phyloP scores from a whole-genome alignment of 2,113 vertebrate species.

The Anoura caudifer region DNA sequence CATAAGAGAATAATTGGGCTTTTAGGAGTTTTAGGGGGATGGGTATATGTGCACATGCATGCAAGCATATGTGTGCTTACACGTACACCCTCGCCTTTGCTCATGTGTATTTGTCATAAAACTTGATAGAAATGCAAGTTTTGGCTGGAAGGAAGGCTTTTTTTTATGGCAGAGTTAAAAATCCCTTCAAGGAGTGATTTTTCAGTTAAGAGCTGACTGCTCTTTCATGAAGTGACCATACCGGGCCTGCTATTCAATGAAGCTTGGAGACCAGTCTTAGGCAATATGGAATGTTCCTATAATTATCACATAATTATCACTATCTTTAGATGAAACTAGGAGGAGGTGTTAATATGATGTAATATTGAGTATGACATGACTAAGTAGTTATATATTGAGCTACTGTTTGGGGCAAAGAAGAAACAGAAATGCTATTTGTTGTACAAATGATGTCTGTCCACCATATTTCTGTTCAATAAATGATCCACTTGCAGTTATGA shows the following conservation, averaged over 20 bases:
- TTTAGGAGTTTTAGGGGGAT: not conserved
- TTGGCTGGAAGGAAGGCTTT: constrained; percentile 69
- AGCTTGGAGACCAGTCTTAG: constrained; percentile 19
- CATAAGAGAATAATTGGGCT: not conserved
- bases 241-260: constrained; percentile 60
- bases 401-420: not conserved
- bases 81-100: not conserved
- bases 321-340: constrained; percentile 64
- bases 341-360: constrained; percentile 64
- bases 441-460: not conserved
- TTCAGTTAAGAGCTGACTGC: constrained; percentile 68
- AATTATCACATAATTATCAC: constrained; percentile 62
- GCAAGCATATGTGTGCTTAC: not conserved
- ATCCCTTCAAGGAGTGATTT: constrained; percentile 69
- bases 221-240: constrained; percentile 34
- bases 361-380: not conserved
- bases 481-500: not conserved
- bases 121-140: constrained; percentile 76
- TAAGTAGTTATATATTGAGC: not conserved
- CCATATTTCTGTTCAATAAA: not conserved
- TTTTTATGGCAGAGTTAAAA: constrained; percentile 72
- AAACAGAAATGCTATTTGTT: constrained; percentile 2
- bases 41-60: too few species aligned
- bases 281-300: constrained; percentile 64
- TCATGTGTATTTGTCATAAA: constrained; percentile 64